Percentiles rank a stretch among this genome's conserved stretches.
These are phyloP conservation scores for Sceloporus undulatus DNA, from an alignment of 2,113 vertebrate genomes.

Conservation along the genomic window DNA sequence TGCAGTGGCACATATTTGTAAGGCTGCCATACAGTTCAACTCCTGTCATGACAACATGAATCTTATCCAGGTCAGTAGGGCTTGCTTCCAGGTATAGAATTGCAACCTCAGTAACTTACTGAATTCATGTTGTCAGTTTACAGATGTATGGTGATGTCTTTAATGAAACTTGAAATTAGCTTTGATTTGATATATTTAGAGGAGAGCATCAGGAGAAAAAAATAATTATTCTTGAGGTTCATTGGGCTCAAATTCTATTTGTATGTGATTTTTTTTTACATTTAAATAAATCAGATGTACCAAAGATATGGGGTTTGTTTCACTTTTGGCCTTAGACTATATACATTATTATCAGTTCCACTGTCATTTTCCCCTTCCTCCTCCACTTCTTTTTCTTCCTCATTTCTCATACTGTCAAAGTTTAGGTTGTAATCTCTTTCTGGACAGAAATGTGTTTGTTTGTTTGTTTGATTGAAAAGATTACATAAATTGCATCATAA, in stretches of 20 bases:
- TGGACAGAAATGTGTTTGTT: not conserved
- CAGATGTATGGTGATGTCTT: not conserved
- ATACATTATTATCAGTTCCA: not conserved
- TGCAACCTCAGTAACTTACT: not conserved
- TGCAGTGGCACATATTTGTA: fast-evolving
- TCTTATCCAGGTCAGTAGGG: not conserved
- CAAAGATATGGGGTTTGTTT: not conserved
- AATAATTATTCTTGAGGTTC: fast-evolving
- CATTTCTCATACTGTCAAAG: not conserved
- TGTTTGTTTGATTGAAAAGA: not conserved
- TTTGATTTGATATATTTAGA: not conserved
- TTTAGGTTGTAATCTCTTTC: not conserved
- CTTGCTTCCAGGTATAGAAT: not conserved
- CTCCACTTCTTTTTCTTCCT: not conserved
- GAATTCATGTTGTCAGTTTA: not conserved
- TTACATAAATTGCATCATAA: too few species aligned
- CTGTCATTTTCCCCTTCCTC: not conserved
- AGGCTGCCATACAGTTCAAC: fast-evolving
- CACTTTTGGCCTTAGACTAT: not conserved
- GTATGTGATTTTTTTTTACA: fast-evolving
- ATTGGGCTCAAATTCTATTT: not conserved
- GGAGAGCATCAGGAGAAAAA: not conserved
- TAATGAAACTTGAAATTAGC: not conserved
- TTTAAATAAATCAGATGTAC: not conserved
- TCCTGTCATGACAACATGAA: not conserved